These are phyloP conservation scores for Cryptophagus acutangulus DNA, from an alignment of 2,888 invertebrate species.

Conservation along the genomic window DNA sequence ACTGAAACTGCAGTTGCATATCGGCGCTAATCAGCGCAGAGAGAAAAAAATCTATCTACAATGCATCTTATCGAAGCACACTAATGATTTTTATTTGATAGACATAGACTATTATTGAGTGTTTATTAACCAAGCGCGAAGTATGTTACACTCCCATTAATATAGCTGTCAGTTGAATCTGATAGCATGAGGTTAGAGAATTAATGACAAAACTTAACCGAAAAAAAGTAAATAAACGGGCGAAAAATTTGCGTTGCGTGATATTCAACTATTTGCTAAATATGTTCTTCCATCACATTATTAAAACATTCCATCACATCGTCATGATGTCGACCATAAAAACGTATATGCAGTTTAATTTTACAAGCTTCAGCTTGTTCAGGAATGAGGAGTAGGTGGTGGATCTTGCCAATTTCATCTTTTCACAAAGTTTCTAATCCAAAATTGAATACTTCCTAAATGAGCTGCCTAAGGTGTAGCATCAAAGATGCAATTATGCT, in stretches of 20 bases:
- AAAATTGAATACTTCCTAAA: too few species aligned
- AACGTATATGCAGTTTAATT: too few species aligned
- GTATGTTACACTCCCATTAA: conserved; percentile 11
- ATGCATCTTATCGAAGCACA: background rate
- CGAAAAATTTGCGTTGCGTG: background rate
- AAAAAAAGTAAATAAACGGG: too few species aligned
- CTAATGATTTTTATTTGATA: conserved; percentile 1
- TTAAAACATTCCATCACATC: conserved; percentile 1
- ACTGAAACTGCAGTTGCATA: too few species aligned
- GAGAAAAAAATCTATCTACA: too few species aligned
- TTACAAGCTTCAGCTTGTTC: too few species aligned
- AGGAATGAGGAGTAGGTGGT: too few species aligned
- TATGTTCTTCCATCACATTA: background rate
- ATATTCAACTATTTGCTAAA: background rate
- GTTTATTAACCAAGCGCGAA: conserved; percentile 10
- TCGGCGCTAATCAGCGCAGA: too few species aligned
- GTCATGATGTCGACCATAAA: background rate
- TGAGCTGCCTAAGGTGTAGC: too few species aligned
- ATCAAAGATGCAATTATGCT: too few species aligned
- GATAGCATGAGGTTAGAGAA: conserved; percentile 1
- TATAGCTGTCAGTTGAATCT: background rate
- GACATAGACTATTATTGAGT: background rate
- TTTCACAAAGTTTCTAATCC: too few species aligned
- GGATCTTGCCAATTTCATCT: too few species aligned
- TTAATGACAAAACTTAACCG: background rate